These are phyloP conservation scores for Antitype chi DNA, from an alignment of 2,888 invertebrate species.

Conservation along the genomic window DNA sequence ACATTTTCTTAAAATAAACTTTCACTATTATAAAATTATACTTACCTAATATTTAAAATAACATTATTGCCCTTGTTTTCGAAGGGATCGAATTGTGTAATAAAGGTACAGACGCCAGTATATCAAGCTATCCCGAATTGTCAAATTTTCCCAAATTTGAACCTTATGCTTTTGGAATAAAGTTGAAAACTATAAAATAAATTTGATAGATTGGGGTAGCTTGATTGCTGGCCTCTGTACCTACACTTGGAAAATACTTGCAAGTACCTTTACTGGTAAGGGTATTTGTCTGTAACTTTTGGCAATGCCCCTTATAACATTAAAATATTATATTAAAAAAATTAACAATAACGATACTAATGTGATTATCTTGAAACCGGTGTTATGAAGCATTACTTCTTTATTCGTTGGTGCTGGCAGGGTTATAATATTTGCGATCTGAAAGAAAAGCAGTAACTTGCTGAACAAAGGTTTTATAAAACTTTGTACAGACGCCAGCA, in stretches of 20 bases:
- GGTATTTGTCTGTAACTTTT: not conserved
- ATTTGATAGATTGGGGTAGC: no score
- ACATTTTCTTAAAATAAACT: conserved; percentile 17
- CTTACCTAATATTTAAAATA: not conserved
- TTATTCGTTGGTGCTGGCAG: conserved; percentile 74
- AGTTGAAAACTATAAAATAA: no score
- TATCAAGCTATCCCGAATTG: no score
- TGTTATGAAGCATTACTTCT: conserved; percentile 51
- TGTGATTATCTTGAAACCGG: conserved; percentile 50
- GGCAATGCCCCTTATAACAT: not conserved
- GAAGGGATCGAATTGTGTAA: not conserved
- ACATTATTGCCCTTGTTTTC: not conserved
- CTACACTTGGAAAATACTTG: not conserved
- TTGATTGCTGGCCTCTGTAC: no score
- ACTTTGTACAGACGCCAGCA: no score
- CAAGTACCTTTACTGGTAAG: not conserved
- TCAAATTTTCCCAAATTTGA: no score
- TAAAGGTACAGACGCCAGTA: not conserved
- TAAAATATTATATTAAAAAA: conserved; percentile 13
- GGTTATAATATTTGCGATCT: conserved; percentile 81
- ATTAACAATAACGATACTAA: conserved; percentile 30
- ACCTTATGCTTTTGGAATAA: no score
- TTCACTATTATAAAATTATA: not conserved
- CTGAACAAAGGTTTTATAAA: not conserved
- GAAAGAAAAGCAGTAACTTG: conserved; percentile 67